Evolutionary conservation across 2,113 vertebrate genomes (phyloP), one percentile per base, ranked within the genome.

Genomic region (Lipophrys pholis): DNA sequence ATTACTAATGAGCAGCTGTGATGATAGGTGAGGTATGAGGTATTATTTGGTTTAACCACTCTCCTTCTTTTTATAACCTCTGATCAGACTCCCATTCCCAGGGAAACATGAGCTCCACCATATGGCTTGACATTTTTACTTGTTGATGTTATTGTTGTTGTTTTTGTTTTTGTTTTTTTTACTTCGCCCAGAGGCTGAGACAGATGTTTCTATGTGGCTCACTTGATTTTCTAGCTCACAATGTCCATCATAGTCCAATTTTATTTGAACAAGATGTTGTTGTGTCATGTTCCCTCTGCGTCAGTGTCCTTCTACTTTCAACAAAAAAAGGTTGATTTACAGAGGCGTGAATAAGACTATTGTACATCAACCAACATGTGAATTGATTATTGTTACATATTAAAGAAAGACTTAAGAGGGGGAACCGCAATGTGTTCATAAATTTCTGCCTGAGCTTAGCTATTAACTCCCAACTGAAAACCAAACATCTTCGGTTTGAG

Each of bases 141-240:
- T 63, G 54, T 43, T 63, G 61, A 48, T 54, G 57, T 82, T 69
- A 48, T 62, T 84, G 59, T 17, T 60, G 61, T 72, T 72, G 49
- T 30, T 30, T 2, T 30, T 30, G 9, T 72, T 71, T 45, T 15
- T 69, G 0, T 50, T 65, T 63, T 88, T 77, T 30, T 30, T 2
- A 30, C 21, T 30, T 30, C 4, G 69, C 69, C 81, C 58, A 21
- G 36, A n/a, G 78, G 67, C 78, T 45, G 15, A 76, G 55, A 69
- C 85, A 87, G 84, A 91, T 91, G 91, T 89, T 87, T 81, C 63
- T 46, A 38, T 71, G 65, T 81, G 80, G 67, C 54, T 60, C 8
- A 21, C 50, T 12, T 71, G 73, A 73, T 74, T 84, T 57, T 39
- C 36, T 52, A 72, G 64, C 58, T 76, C 73, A 56, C 42, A 46